These are phyloP conservation scores for Pharmacophagus antenor DNA, from an alignment of 2,888 invertebrate species.

Conservation along the genomic window DNA sequence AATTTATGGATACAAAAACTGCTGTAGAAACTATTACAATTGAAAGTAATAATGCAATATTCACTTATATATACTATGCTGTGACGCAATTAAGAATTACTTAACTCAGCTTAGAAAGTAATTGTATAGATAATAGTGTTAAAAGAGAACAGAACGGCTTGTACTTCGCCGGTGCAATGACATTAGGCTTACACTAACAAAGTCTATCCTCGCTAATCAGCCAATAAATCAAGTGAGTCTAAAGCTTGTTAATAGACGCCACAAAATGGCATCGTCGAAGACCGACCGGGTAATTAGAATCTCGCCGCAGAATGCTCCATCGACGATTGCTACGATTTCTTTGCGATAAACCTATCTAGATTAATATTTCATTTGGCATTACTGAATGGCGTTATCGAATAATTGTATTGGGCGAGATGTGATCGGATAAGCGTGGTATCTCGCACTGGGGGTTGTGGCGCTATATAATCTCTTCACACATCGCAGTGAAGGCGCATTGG, in stretches of 20 bases:
- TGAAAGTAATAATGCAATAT: not conserved
- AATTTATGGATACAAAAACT: too few relatives aligned
- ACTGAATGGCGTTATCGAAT: slow-evolving; percentile 54
- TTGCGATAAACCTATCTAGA: slow-evolving; percentile 60
- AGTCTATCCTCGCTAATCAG: slow-evolving; percentile 53
- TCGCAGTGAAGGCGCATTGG: slow-evolving; percentile 42
- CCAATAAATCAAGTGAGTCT: slow-evolving; percentile 57
- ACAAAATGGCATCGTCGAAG: slow-evolving; percentile 49
- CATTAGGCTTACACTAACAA: slow-evolving; percentile 49
- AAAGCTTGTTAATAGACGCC: slow-evolving; percentile 52
- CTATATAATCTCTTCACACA: slow-evolving; percentile 49
- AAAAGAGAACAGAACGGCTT: slow-evolving; percentile 16
- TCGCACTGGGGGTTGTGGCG: slow-evolving; percentile 69
- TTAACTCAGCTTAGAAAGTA: slow-evolving; percentile 17
- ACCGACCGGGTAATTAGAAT: slow-evolving; percentile 64
- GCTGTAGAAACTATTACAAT: not conserved
- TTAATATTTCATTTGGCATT: slow-evolving; percentile 63
- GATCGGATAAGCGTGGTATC: slow-evolving; percentile 72
- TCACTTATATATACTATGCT: too few relatives aligned
- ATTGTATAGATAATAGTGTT: not conserved
- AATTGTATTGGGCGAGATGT: slow-evolving; percentile 53
- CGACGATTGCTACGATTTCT: slow-evolving; percentile 64
- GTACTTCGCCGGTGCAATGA: slow-evolving; percentile 20
- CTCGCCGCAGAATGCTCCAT: slow-evolving; percentile 62
- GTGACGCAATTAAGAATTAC: slow-evolving; percentile 9